Evolutionary conservation across 2,113 vertebrate species (phyloP), one percentile per base, ranked within the genome.

Genomic region (Saccopteryx bilineata): DNA sequence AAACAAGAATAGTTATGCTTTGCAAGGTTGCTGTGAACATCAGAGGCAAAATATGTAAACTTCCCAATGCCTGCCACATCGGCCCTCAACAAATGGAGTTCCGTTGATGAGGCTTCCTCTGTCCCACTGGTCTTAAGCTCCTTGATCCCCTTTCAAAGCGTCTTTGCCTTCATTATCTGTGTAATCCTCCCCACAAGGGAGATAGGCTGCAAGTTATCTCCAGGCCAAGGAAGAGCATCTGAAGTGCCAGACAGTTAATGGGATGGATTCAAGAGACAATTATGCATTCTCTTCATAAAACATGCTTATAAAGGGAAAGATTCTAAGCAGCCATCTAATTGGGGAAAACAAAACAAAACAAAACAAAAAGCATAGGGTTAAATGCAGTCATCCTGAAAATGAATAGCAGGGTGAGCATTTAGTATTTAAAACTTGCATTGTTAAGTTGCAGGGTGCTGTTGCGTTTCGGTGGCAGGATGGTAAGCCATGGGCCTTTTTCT

Each of bases 241-340:
- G n/a, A 96, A 93, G 95, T 94, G 97, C 83, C 90, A 97, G 97
- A 97, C 97, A 82, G 92, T 72, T 93, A 96, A 96, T 93, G 66
- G 94, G 28, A 84, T 90, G 92, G 84, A 91, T 96, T 93, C 19
- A 83, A 79, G 93, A 95, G 79, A 91, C 50, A 84, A 93, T 92
- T 90, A 91, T 71, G 83, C 92, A 72, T 97, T 93, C 93, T 93
- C 66, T 87, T 93, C 85, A 92, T 96, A 95, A 93, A 96, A 83
- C 84, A 93, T 61, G 54, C 89, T 93, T 86, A 84, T 63, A 82
- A 95, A 87, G 71, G 74, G 65, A 89, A 93, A 96, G 88, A 60
- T 39, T 82, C n/a, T 75, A 75, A 83, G 60, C 48, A 80, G 48
- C 54, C 60, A 63, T 66, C 63, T 87, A 83, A 91, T 10, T 61